Conservation (phyloP, 2,113 vertebrate species). For the Genyomyrus donnyi region DNA sequence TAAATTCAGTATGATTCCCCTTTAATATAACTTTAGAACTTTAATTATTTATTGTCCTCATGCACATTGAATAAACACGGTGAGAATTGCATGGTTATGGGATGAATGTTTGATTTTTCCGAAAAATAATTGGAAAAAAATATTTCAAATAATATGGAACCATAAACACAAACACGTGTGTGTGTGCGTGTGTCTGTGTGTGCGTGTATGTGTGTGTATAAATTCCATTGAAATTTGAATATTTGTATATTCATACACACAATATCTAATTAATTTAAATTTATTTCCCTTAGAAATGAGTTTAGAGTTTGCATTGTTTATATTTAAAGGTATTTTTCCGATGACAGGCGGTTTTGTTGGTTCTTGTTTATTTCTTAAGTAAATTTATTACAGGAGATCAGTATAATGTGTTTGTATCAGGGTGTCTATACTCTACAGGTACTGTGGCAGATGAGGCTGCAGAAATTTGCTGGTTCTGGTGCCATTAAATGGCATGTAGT, state of each 20-base stretch:
- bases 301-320: neutral
- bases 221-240: neutral
- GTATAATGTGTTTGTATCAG: neutral
- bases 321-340: neutral
- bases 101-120: neutral
- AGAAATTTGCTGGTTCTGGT: neutral
- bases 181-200: too few species aligned
- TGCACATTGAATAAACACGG: neutral
- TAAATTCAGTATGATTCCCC: neutral
- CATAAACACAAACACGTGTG: neutral
- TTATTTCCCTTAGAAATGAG: neutral
- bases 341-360: neutral
- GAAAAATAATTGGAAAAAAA: neutral
- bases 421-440: neutral
- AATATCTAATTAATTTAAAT: neutral
- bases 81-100: neutral
- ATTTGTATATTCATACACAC: neutral
- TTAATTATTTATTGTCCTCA: neutral
- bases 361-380: neutral
- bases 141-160: neutral
- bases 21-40: neutral
- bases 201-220: neutral
- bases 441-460: neutral
- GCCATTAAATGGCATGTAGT: neutral
- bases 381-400: neutral